Evolutionary conservation across 2,113 vertebrate species (phyloP).

Genomic region (Chauna torquata): DNA sequence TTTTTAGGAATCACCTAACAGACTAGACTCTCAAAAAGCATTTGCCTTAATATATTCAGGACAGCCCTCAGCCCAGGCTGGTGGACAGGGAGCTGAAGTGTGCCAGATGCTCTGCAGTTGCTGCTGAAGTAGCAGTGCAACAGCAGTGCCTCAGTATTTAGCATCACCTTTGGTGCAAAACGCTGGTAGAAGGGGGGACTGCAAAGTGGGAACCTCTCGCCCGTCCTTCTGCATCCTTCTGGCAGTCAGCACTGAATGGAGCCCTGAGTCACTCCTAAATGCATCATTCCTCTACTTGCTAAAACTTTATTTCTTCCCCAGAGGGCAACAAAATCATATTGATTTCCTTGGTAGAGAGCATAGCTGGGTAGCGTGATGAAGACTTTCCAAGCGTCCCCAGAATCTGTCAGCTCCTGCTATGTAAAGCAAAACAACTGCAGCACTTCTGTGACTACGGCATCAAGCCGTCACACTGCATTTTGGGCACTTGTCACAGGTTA

Average conservation of each 20-base stretch:
- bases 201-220: background rate
- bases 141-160: background rate
- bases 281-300: background rate
- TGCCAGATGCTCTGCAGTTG: background rate
- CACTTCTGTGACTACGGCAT: background rate
- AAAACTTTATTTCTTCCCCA: background rate
- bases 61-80: background rate
- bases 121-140: background rate
- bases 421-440: background rate
- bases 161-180: background rate
- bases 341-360: background rate
- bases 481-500: background rate
- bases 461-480: background rate
- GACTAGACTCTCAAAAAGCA: background rate
- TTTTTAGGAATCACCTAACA: background rate
- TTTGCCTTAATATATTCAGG: background rate
- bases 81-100: background rate
- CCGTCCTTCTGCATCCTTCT: background rate
- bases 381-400: background rate
- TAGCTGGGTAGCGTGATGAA: background rate
- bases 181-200: fast-evolving
- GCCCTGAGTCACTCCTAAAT: background rate
- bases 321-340: background rate
- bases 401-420: background rate
- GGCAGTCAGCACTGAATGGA: background rate